Conservation (phyloP, 1,140 invertebrate species). For the Drosophila teissieri region DNA sequence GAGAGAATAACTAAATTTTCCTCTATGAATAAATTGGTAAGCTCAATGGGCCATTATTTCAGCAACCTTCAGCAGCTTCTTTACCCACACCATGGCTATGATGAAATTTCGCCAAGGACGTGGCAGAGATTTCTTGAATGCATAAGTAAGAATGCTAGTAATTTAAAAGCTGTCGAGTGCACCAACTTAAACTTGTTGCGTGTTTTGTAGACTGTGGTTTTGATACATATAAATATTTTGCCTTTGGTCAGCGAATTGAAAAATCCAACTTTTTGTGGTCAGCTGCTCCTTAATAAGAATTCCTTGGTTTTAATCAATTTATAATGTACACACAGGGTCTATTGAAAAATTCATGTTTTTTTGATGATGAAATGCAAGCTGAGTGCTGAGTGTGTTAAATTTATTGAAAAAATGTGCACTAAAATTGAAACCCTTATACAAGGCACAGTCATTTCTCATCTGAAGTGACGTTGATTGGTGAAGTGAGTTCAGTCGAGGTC, state of each 20-base stretch:
- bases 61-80: neutral
- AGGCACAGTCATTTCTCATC: slow-evolving; percentile 14
- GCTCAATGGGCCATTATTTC: neutral
- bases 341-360: neutral
- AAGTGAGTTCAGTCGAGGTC: slow-evolving; percentile 37
- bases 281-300: neutral
- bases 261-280: neutral
- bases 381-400: slow-evolving; percentile 11
- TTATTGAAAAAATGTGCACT: slow-evolving; percentile 14
- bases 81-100: neutral
- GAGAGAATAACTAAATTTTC: neutral
- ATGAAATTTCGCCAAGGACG: neutral
- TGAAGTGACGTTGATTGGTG: slow-evolving; percentile 32
- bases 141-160: too few relatives aligned
- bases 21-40: neutral
- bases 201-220: too few relatives aligned
- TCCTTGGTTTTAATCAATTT: neutral
- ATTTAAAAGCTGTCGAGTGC: neutral
- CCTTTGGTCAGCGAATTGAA: neutral
- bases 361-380: slow-evolving; percentile 20
- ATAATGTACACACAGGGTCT: neutral
- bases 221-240: neutral
- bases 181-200: neutral
- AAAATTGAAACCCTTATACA: neutral
- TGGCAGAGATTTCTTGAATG: neutral